phyloP scores from a whole-genome alignment of 2,888 invertebrate genomes.

The Agrotis puta region DNA sequence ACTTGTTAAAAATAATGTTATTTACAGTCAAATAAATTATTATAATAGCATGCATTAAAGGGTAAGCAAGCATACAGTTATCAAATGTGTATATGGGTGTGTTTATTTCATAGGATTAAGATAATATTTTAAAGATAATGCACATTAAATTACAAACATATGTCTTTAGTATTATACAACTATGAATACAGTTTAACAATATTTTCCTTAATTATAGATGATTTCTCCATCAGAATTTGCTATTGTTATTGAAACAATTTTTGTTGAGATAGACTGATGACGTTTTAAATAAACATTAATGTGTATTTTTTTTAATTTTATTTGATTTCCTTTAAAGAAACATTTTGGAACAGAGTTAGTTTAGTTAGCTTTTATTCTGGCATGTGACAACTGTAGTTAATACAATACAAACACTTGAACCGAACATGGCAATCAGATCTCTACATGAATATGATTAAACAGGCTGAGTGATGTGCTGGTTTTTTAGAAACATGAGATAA shows the following conservation, averaged over 20 bases:
- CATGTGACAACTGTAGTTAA: neutral
- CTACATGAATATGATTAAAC: neutral
- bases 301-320: too few species aligned
- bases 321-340: too few species aligned
- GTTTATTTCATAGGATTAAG: constrained; percentile 2
- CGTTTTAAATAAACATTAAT: too few species aligned
- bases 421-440: neutral
- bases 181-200: neutral
- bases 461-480: neutral
- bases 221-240: neutral
- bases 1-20: constrained; percentile 3
- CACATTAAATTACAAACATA: neutral
- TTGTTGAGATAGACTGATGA: neutral
- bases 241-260: neutral
- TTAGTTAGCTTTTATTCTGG: too few species aligned
- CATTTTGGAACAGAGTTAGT: too few species aligned
- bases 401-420: neutral
- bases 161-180: constrained; percentile 1
- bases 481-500: constrained; percentile 26
- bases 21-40: constrained; percentile 7
- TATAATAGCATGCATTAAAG: constrained; percentile 13
- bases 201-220: neutral
- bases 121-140: constrained; percentile 10
- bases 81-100: neutral
- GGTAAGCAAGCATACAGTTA: constrained; percentile 1